Conservation (phyloP, 2,888 invertebrate species). For the Drosophila testacea region DNA sequence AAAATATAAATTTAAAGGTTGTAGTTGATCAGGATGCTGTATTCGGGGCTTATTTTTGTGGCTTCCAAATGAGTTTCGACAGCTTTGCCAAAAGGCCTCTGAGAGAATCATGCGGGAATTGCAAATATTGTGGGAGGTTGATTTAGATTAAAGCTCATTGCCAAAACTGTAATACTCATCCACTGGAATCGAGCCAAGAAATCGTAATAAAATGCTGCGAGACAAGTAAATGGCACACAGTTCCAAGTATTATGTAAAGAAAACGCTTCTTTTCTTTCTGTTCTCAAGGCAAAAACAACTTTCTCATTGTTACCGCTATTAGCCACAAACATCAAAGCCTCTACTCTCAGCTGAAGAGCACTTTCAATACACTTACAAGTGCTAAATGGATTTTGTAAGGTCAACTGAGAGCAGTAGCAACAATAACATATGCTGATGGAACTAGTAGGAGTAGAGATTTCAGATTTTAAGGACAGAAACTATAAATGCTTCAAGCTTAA, state of each 20-base stretch:
- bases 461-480: background rate
- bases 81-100: slow-evolving; percentile 22
- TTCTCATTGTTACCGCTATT: slow-evolving; percentile 16
- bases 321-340: slow-evolving; percentile 17
- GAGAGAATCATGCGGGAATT: slow-evolving; percentile 3
- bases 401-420: slow-evolving; percentile 14
- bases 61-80: slow-evolving; percentile 36
- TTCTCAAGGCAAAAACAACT: slow-evolving; percentile 5
- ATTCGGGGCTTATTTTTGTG: slow-evolving; percentile 23
- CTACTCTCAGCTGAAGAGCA: slow-evolving; percentile 9
- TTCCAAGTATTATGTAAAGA: slow-evolving; percentile 41
- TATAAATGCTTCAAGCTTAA: no score
- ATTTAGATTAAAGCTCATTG: slow-evolving; percentile 15
- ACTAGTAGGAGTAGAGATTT: background rate
- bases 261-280: slow-evolving; percentile 7
- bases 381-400: slow-evolving; percentile 31
- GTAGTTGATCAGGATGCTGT: slow-evolving; percentile 15
- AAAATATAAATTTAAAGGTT: slow-evolving; percentile 26
- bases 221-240: slow-evolving; percentile 34
- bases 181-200: slow-evolving; percentile 38
- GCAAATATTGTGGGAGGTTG: background rate
- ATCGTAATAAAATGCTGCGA: slow-evolving; percentile 21
- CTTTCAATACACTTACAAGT: slow-evolving; percentile 28
- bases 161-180: slow-evolving; percentile 19
- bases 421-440: slow-evolving; percentile 2